Base-by-base conservation (phyloP, 1,140 invertebrate species). In the Trichonephila inaurata region DNA sequence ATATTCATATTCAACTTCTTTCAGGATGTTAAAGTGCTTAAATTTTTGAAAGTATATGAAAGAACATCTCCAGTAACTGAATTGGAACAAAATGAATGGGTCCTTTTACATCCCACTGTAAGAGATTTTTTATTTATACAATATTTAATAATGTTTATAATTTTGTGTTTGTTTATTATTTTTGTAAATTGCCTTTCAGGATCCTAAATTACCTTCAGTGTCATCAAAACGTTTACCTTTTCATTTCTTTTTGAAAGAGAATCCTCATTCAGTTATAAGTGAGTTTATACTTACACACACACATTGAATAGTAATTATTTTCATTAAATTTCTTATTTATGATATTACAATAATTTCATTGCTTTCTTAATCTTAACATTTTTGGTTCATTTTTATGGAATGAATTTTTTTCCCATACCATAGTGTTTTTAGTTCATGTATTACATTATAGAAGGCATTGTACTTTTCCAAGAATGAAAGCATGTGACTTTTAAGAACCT, bases 11-110 rank as follows among this genome's bases (percentile, higher is more conserved):
- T 51, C 51, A 51, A 51, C 5, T 66, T 58, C 19, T 60, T 60
- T 40, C 58, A 88, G 86, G 33, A 88, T 4, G n/a, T 40, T 4
- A 40, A 16, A 64, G 16, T 88, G 16, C 18, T 88, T 7, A 66
- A 88, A 40, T 88, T 88, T 88, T 66, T 88, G 44, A 28, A 88
- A 88, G 61, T 88, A 2, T 88, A 88, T 21, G 5, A 66, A 66
- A 88, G 86, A 44, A 88, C 44, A 88, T 88, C 86, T 33, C 60
- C 62, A 40, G 18, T 44, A 5, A 40, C 21, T 66, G 86, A 88
- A 19, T 21, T 40, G 19, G 86, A 88, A 44, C 24, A 28, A 19
- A 66, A 44, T 40, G 33, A 33, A 44, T 88, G 86, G 86, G 21
- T 8, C 10, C 19, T 61, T 40, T 88, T 88, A 2, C 62, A 88